Conservation (phyloP, 1,140 invertebrate genomes). For the Apis mellifera region DNA sequence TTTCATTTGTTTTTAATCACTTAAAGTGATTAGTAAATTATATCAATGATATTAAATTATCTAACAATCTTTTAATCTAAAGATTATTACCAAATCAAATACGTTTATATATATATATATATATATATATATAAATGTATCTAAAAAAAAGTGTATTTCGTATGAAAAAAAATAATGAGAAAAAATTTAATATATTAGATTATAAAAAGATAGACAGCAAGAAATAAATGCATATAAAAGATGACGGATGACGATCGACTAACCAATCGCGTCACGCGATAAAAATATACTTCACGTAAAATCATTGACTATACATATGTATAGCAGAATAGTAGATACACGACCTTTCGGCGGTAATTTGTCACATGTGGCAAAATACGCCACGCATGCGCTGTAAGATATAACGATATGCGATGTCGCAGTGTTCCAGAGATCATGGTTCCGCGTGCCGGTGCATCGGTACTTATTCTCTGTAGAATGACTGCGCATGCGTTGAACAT, state of each 20-base stretch:
- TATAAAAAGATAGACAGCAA: conserved; percentile 16
- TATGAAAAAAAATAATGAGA: not conserved
- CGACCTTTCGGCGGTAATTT: conserved; percentile 61
- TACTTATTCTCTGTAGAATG: conserved; percentile 28
- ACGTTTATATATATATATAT: not conserved
- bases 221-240: conserved; percentile 44
- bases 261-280: conserved; percentile 53
- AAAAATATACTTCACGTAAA: conserved; percentile 58
- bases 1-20: not conserved
- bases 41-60: not conserved
- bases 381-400: conserved; percentile 49
- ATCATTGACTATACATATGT: conserved; percentile 50
- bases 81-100: not conserved
- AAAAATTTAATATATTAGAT: conserved; percentile 17
- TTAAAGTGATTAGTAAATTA: not conserved
- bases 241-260: conserved; percentile 28
- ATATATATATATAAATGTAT: not conserved
- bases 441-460: conserved; percentile 60
- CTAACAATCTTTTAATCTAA: not conserved
- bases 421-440: conserved; percentile 46
- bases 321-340: conserved; percentile 53
- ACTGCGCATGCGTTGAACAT: conserved; percentile 55
- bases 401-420: conserved; percentile 53
- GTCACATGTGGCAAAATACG: conserved; percentile 64
- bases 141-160: not conserved